A percentile compares a stretch with the other conserved stretches of the same genome.
phyloP scores from a whole-genome alignment of 2,888 invertebrate genomes.

The Malthinus flaveolus region DNA sequence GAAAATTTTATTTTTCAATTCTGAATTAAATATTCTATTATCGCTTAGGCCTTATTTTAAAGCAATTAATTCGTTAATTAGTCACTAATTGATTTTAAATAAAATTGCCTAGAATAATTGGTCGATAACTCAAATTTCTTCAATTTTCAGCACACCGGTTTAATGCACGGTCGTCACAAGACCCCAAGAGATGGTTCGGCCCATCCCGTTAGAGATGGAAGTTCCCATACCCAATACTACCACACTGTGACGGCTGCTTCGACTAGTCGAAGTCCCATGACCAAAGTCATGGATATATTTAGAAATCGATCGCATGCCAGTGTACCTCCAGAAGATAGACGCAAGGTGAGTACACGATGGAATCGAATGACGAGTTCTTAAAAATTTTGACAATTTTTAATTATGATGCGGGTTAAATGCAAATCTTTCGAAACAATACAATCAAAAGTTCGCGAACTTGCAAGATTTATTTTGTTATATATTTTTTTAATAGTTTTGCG shows the following conservation, averaged over 20 bases:
- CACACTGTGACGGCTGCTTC: constrained; percentile 72
- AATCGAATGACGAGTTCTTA: too few species aligned
- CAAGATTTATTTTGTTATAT: too few species aligned
- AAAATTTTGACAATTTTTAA: too few species aligned
- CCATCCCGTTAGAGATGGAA: constrained; percentile 66
- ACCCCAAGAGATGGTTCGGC: constrained; percentile 69
- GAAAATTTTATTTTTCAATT: background rate
- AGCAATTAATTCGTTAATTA: too few species aligned
- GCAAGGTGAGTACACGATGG: constrained; percentile 69
- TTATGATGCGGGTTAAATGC: too few species aligned
- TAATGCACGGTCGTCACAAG: constrained; percentile 55
- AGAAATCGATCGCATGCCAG: constrained; percentile 75
- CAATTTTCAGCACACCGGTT: constrained; percentile 56
- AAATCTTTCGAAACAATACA: too few species aligned
- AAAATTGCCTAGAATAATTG: too few species aligned
- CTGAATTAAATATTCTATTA: background rate
- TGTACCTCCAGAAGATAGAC: constrained; percentile 68
- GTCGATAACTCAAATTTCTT: background rate
- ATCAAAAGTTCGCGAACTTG: too few species aligned
- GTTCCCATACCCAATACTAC: constrained; percentile 65
- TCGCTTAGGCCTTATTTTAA: too few species aligned
- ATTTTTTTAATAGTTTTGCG: too few species aligned
- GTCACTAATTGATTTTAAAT: too few species aligned
- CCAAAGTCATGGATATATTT: constrained; percentile 91
- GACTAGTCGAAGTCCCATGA: constrained; percentile 75